phyloP scores from a whole-genome alignment of 2,113 vertebrate genomes.

The Sceloporus undulatus region DNA sequence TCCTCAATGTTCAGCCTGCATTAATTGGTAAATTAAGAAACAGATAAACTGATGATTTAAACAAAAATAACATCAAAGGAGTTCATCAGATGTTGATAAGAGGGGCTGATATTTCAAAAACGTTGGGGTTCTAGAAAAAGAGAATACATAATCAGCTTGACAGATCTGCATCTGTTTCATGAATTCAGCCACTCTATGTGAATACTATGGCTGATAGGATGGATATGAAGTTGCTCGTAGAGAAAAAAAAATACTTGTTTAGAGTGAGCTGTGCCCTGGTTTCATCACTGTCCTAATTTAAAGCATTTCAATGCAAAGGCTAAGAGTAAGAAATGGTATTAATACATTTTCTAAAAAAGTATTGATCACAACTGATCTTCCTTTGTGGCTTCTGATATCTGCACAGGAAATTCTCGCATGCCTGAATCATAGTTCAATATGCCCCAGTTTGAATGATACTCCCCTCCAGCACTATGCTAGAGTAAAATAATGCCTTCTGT shows the following conservation, averaged over 20 bases:
- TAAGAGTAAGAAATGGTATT: not conserved
- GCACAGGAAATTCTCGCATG: not conserved
- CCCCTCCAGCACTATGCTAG: not conserved
- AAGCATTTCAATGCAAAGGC: not conserved
- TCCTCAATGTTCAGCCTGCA: constrained; percentile 69
- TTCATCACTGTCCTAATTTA: constrained; percentile 25
- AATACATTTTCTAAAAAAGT: not conserved
- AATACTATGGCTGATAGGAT: not conserved
- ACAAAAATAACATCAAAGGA: constrained; percentile 58
- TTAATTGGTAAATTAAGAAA: constrained; percentile 74
- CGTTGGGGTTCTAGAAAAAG: not conserved
- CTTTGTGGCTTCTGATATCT: not conserved
- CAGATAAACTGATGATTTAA: constrained; percentile 69
- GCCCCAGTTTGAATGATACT: not conserved
- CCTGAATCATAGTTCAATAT: not conserved
- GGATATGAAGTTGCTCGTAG: not conserved
- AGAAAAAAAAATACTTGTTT: constrained; percentile 10
- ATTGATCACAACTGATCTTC: not conserved
- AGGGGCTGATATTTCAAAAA: constrained; percentile 36
- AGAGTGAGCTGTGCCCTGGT: constrained; percentile 17
- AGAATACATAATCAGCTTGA: constrained; percentile 15
- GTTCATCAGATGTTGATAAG: constrained; percentile 45
- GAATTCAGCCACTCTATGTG: constrained; percentile 10
- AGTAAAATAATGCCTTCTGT: not conserved
- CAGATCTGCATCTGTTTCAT: constrained; percentile 31